Conservation (phyloP, 37 sponge, comb jelly and placozoan species). For the Mnemiopsis leidyi region DNA sequence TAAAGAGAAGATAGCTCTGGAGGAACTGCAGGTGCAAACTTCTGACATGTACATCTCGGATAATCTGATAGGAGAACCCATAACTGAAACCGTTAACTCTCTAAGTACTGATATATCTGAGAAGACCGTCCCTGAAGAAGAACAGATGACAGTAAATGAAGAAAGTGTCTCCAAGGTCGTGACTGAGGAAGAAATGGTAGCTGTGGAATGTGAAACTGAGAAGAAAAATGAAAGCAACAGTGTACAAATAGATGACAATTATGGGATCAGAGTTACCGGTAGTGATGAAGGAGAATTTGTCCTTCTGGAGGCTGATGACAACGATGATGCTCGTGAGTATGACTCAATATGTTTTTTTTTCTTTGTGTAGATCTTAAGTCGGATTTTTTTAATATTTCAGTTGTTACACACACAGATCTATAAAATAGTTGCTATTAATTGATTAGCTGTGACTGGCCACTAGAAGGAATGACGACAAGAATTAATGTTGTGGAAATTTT, state of each 20-base stretch:
- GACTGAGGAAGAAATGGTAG: not conserved
- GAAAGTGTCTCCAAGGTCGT: not conserved
- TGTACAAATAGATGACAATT: not conserved
- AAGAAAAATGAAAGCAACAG: no score
- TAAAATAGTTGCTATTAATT: no score
- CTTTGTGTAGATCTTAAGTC: no score
- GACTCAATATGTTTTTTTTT: no score
- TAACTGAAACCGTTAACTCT: not conserved
- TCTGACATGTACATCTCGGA: not conserved
- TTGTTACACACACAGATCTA: no score
- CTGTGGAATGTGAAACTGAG: no score
- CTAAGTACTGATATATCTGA: not conserved
- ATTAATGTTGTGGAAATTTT: no score
- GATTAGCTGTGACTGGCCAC: no score
- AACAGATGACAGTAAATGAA: not conserved
- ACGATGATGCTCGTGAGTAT: not conserved
- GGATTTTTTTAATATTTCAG: no score
- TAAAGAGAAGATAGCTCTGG: slow-evolving; percentile 6
- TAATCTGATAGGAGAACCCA: not conserved
- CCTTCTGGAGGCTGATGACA: not conserved
- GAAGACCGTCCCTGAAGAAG: not conserved
- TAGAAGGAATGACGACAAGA: no score
- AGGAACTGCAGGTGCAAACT: slow-evolving; percentile 33
- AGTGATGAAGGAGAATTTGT: not conserved
- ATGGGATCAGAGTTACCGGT: not conserved